Evolutionary conservation across 2,113 vertebrate species (phyloP).

Genomic region (Percopsis transmontana): DNA sequence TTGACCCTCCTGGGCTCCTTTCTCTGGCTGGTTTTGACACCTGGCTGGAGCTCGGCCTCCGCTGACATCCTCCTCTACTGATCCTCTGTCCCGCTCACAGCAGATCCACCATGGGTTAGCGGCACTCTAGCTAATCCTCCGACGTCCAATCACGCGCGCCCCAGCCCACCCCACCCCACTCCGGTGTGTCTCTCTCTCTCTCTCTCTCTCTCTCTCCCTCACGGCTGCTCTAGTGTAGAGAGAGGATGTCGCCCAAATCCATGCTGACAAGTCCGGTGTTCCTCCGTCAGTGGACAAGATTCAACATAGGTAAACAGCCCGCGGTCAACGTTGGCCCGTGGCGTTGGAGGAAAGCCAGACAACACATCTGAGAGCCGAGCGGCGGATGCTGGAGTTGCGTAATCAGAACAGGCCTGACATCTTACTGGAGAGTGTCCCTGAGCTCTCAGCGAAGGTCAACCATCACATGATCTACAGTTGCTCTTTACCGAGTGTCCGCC

Average conservation of each 20-base stretch:
- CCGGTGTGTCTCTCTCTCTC: conserved; percentile 29
- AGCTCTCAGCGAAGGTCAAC: conserved; percentile 70
- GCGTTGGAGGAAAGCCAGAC: conserved; percentile 29
- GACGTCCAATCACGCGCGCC: conserved; percentile 37
- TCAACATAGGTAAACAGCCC: conserved; percentile 30
- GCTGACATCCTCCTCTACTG: conserved; percentile 84
- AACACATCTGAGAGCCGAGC: conserved; percentile 26
- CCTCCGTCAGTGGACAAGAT: conserved; percentile 57
- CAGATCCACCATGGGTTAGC: conserved; percentile 73
- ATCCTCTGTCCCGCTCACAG: conserved; percentile 77
- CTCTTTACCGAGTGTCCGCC: conserved; percentile 60
- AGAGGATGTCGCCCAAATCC: conserved; percentile 59
- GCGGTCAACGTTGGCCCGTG: conserved; percentile 52
- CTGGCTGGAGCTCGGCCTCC: conserved; percentile 98
- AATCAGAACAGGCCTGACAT: conserved; percentile 64
- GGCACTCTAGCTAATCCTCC: conserved; percentile 57
- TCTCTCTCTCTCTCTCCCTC: background rate
- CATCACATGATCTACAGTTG: conserved; percentile 67
- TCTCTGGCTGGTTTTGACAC: conserved; percentile 97
- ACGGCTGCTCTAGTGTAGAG: conserved; percentile 32
- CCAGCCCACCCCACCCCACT: too few relatives aligned
- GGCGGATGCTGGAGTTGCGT: conserved; percentile 24
- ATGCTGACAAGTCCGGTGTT: conserved; percentile 51
- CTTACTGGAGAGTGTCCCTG: conserved; percentile 54
- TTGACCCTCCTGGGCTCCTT: conserved; percentile 95